These are phyloP conservation scores for Phallusia fumigata DNA, from an alignment of 23 tunicate species.

Conservation along the genomic window DNA sequence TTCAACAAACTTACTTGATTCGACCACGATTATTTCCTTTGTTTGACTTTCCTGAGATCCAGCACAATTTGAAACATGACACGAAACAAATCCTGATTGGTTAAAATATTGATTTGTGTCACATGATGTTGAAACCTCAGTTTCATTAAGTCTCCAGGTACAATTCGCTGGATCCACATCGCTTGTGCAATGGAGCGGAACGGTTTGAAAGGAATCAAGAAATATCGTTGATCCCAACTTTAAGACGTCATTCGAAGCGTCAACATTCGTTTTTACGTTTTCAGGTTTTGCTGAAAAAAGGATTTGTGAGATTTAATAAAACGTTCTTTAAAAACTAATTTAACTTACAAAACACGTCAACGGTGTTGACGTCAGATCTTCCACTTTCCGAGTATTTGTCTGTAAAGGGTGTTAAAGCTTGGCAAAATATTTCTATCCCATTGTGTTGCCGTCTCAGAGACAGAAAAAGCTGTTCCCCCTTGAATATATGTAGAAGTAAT, in stretches of 20 bases:
- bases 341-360: background rate
- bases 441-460: background rate
- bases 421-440: background rate
- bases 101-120: too few relatives aligned
- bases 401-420: background rate
- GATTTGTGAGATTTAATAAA: background rate
- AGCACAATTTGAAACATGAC: too few relatives aligned
- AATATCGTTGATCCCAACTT: background rate
- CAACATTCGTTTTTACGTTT: background rate
- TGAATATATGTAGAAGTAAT: background rate
- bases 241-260: background rate
- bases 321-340: background rate
- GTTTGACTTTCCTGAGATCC: too few relatives aligned
- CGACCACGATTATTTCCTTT: too few relatives aligned
- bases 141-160: too few relatives aligned
- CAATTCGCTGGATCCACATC: too few relatives aligned
- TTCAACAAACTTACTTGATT: too few relatives aligned
- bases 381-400: background rate
- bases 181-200: too few relatives aligned
- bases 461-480: background rate
- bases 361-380: background rate
- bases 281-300: background rate
- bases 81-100: too few relatives aligned
- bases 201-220: too few relatives aligned
- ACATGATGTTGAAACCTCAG: too few relatives aligned